Evolutionary conservation across 2,888 invertebrate genomes (phyloP).

Genomic region (Malthinus flaveolus): DNA sequence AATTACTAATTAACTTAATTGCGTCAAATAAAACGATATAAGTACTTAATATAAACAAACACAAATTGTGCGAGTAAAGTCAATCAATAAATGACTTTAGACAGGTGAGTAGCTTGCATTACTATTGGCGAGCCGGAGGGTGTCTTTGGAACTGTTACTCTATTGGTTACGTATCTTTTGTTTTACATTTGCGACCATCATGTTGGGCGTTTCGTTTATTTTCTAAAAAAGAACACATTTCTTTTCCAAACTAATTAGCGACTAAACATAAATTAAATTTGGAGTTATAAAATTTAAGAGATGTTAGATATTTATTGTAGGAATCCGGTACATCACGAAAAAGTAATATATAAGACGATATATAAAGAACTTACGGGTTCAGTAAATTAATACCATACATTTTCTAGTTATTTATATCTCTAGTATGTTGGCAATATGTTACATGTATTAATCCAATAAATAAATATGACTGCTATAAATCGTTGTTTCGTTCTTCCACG

Average conservation of each 20-base stretch:
- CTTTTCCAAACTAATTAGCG: no score
- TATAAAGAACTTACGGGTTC: slow-evolving; percentile 51
- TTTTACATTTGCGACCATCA: slow-evolving; percentile 48
- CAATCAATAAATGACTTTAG: slow-evolving; percentile 33
- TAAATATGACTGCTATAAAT: slow-evolving; percentile 57
- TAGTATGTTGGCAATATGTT: slow-evolving; percentile 57
- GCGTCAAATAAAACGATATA: no score
- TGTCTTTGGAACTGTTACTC: slow-evolving; percentile 35
- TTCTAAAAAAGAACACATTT: neutral
- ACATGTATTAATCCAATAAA: slow-evolving; percentile 59
- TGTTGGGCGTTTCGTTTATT: slow-evolving; percentile 38
- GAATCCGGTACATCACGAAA: slow-evolving; percentile 47
- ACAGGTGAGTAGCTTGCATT: slow-evolving; percentile 43
- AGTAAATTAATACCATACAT: slow-evolving; percentile 57
- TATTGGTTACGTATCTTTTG: slow-evolving; percentile 48
- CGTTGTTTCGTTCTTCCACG: slow-evolving; percentile 46
- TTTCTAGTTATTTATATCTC: slow-evolving; percentile 55
- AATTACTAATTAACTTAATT: no score
- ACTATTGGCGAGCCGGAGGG: slow-evolving; percentile 49
- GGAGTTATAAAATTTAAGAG: neutral
- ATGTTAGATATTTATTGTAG: slow-evolving; percentile 40
- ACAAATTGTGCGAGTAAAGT: slow-evolving; percentile 12
- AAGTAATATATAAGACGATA: slow-evolving; percentile 46
- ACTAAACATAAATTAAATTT: no score
- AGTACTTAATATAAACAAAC: neutral